phyloP scores from a whole-genome alignment of 2,888 invertebrate genomes.

The Drosophila lacicola region DNA sequence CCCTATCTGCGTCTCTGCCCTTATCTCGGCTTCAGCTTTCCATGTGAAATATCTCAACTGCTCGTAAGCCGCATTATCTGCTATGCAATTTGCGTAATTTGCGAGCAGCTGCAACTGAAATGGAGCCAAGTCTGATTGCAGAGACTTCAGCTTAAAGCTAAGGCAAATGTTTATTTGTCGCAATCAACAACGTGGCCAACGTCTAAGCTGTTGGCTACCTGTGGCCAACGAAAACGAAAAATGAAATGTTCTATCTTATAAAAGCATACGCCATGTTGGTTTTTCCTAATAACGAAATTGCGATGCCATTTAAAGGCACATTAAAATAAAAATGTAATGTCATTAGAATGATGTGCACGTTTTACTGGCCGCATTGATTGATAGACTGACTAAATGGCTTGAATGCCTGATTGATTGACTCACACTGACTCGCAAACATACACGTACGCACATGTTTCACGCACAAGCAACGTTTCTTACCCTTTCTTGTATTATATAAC shows the following conservation, averaged over 20 bases:
- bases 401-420: slow-evolving; percentile 78
- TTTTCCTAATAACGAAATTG: slow-evolving; percentile 2
- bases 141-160: slow-evolving; percentile 14
- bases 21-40: too few species aligned
- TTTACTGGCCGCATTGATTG: slow-evolving; percentile 60
- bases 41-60: slow-evolving; percentile 13
- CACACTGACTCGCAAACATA: slow-evolving; percentile 44
- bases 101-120: slow-evolving; percentile 30
- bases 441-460: slow-evolving; percentile 37
- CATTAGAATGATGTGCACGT: slow-evolving; percentile 72
- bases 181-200: slow-evolving; percentile 16
- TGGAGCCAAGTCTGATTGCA: slow-evolving; percentile 35
- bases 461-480: slow-evolving; percentile 5
- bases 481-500: slow-evolving; percentile 10
- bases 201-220: slow-evolving; percentile 12
- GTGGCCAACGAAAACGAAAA: not conserved
- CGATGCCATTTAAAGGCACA: slow-evolving; percentile 41
- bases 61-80: slow-evolving; percentile 24
- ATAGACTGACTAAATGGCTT: slow-evolving; percentile 77
- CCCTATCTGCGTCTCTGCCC: too few species aligned
- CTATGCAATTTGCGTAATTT: slow-evolving; percentile 46
- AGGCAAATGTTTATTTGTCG: slow-evolving; percentile 35
- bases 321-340: slow-evolving; percentile 66
- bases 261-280: slow-evolving; percentile 29
- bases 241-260: slow-evolving; percentile 19